Base-by-base conservation (phyloP, 2,888 invertebrate genomes). In the Cryptocephalus moraei region DNA sequence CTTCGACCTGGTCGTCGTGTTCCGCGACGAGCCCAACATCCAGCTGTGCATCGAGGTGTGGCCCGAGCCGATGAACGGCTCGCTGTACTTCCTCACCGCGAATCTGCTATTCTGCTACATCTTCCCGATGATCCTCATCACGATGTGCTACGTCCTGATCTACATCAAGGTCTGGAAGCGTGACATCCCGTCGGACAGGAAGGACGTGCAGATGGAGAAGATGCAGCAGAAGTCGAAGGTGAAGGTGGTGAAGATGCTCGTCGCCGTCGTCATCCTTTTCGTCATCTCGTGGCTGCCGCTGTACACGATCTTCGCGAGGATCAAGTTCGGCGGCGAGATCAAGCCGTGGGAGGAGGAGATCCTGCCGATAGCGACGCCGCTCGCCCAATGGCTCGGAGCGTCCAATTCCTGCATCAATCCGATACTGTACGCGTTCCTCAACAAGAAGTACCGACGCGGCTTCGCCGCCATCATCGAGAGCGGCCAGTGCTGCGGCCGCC, bases 331-430 rank as follows among this genome's bases (percentile, higher is more conserved):
- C 41, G 84, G 85, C 41, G 80, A 80, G 9, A 77, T 86, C 36
- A 78, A 82, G 52, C 76, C 80, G 43, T 86, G 84, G 81, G 90
- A 86, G 62, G 87, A 88, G 61, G 86, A 88, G 56, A 75, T 88
- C 49, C 75, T 90, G 34, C 84, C 84, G 41, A 80, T 87, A 13
- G 83, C 86, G 2, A 87, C 89, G 12, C 94, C 94, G 4, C 78
- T 94, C 44, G 92, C 90, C 6, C 93, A 91, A 67, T 91, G 90
- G 91, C 74, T 95, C 41, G 94, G 94, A 2, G 84, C 91, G 0
- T 91, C 92, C 12, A 95, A 95, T 70, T 91, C 91, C 13, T 93
- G 93, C 76, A 92, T 94, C 64, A 95, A 95, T 71, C 94, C 94
- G 1, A 85, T 95, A 52, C 76, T 95, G 48, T 93, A 94, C 69